Percentiles rank a stretch among this genome's conserved stretches.
Evolutionary conservation across 2,888 invertebrate genomes (phyloP).

Genomic region (Rhamnusium bicolor): DNA sequence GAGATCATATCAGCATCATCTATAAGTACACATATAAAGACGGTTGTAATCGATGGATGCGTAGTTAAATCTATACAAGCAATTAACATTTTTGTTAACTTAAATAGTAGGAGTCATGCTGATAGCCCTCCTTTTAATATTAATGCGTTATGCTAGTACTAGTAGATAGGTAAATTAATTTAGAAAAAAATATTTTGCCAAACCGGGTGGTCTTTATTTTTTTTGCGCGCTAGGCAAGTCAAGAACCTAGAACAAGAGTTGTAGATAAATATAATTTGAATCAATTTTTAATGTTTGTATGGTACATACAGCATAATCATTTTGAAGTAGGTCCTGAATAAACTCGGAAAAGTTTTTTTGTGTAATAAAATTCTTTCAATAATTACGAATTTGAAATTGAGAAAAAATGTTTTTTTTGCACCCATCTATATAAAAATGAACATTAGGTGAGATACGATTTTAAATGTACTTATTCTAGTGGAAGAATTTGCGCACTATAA

Average conservation of each 20-base stretch:
- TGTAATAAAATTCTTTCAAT: too few relatives aligned
- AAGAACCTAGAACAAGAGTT: not conserved
- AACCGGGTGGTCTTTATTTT: not conserved
- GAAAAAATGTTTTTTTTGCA: too few relatives aligned
- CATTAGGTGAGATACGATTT: too few relatives aligned
- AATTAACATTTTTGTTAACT: slow-evolving; percentile 68
- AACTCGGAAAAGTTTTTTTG: too few relatives aligned
- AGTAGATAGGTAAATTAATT: slow-evolving; percentile 31
- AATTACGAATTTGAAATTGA: too few relatives aligned
- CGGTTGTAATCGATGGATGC: slow-evolving; percentile 65
- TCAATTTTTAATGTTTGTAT: too few relatives aligned
- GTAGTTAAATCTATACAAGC: slow-evolving; percentile 68
- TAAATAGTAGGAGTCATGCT: slow-evolving; percentile 62
- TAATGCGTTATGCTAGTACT: slow-evolving; percentile 12
- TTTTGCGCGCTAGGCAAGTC: not conserved
- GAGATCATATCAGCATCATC: slow-evolving; percentile 47
- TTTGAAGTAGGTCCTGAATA: too few relatives aligned
- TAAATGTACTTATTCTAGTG: too few relatives aligned
- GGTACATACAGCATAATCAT: too few relatives aligned
- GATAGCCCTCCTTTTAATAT: slow-evolving; percentile 47
- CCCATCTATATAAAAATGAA: too few relatives aligned
- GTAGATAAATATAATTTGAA: not conserved
- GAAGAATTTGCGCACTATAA: too few relatives aligned
- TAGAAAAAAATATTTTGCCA: not conserved
- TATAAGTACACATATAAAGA: slow-evolving; percentile 53